Percentiles rank a stretch among this genome's conserved stretches.
These are phyloP conservation scores for Tipula lateralis DNA, from an alignment of 2,888 invertebrate species.

Conservation along the genomic window DNA sequence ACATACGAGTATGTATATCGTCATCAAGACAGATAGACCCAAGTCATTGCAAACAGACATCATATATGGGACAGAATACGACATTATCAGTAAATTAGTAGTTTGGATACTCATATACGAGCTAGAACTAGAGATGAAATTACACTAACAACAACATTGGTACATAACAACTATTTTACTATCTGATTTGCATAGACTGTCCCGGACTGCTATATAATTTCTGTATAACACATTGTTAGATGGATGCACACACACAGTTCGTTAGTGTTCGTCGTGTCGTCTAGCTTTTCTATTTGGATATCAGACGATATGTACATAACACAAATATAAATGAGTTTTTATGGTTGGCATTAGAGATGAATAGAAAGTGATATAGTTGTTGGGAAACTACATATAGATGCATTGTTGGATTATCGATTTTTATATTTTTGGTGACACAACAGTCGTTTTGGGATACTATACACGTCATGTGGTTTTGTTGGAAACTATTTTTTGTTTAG, in stretches of 20 bases:
- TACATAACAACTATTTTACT: neutral
- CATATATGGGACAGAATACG: neutral
- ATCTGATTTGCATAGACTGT: neutral
- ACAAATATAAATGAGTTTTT: neutral
- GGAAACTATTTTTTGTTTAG: too few species aligned
- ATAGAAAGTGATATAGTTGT: neutral
- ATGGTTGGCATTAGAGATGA: neutral
- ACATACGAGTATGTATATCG: neutral
- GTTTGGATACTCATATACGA: neutral
- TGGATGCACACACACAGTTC: neutral
- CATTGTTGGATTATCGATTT: neutral
- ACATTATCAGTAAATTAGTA: neutral
- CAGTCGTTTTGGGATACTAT: too few species aligned
- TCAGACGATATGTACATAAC: neutral
- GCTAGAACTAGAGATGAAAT: neutral
- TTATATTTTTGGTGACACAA: neutral
- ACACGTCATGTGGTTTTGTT: too few species aligned
- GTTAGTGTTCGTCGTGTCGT: neutral
- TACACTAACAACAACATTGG: neutral
- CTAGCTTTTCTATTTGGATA: neutral
- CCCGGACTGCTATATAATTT: too few species aligned
- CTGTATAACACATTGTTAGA: neutral
- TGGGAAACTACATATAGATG: neutral
- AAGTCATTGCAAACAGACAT: neutral
- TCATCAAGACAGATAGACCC: neutral